phyloP scores from a whole-genome alignment of 2,113 vertebrate species.

The Pipra filicauda region DNA sequence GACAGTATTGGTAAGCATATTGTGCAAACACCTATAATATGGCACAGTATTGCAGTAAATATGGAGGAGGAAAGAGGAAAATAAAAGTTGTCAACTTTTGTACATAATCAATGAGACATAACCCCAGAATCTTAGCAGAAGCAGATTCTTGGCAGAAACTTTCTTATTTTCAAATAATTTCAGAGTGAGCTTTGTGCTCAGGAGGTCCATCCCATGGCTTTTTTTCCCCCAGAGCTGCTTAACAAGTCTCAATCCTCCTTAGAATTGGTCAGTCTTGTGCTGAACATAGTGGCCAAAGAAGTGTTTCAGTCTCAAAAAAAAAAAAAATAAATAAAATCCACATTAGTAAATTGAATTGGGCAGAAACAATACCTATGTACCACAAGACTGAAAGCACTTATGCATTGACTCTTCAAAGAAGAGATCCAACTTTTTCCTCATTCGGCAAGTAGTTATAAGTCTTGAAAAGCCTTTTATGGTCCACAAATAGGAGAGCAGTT shows the following conservation, averaged over 20 bases:
- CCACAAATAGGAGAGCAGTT: background rate
- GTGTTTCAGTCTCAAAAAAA: no score
- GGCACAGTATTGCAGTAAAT: background rate
- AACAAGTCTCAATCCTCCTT: background rate
- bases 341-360: background rate
- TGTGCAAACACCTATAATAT: background rate
- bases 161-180: background rate
- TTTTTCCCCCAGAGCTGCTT: background rate
- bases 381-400: background rate
- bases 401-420: background rate
- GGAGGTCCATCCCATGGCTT: background rate
- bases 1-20: background rate
- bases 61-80: background rate
- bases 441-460: background rate
- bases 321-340: no score
- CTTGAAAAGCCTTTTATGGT: background rate
- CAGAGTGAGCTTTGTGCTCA: background rate
- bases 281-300: background rate
- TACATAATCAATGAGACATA: background rate
- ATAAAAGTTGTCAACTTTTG: background rate
- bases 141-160: background rate
- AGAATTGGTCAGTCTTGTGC: background rate
- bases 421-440: background rate
- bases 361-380: background rate
- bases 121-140: background rate